Percentiles rank a stretch among this genome's conserved stretches.
phyloP scores from a whole-genome alignment of 2,888 invertebrate species.

The Carterocephalus palaemon region DNA sequence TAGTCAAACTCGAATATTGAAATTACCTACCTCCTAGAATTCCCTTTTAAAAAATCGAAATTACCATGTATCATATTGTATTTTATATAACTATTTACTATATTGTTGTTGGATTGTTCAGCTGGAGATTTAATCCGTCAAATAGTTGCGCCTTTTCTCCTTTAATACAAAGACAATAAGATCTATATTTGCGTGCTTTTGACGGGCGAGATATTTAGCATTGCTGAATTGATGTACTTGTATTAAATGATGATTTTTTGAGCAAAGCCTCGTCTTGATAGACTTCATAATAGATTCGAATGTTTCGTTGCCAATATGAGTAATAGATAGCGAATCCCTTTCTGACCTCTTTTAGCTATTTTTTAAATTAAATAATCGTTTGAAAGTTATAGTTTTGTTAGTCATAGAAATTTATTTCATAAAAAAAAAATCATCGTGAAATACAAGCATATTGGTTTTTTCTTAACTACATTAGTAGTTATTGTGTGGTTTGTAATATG shows the following conservation, averaged over 20 bases:
- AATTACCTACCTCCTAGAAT: slow-evolving; percentile 22
- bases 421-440: slow-evolving; percentile 11
- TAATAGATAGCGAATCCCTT: too few species aligned
- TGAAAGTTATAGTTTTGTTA: not conserved
- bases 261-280: too few species aligned
- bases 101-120: slow-evolving; percentile 19
- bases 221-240: slow-evolving; percentile 14
- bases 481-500: slow-evolving; percentile 28
- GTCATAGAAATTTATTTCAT: too few species aligned
- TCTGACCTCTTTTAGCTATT: too few species aligned
- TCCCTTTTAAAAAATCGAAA: slow-evolving; percentile 15
- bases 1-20: slow-evolving; percentile 16
- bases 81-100: slow-evolving; percentile 25
- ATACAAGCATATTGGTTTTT: slow-evolving; percentile 10
- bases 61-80: slow-evolving; percentile 17
- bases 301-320: too few species aligned
- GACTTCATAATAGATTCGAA: too few species aligned
- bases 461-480: slow-evolving; percentile 14
- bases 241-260: slow-evolving; percentile 12
- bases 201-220: slow-evolving; percentile 4
- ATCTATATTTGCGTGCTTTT: slow-evolving; percentile 16
- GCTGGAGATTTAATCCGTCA: slow-evolving; percentile 2
- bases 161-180: slow-evolving; percentile 24
- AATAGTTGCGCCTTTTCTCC: slow-evolving; percentile 9
- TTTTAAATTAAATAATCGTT: too few species aligned